Evolutionary conservation across 2,797 vertebrate genomes (phyloP).

Genomic region (Lacerta bilineata): DNA sequence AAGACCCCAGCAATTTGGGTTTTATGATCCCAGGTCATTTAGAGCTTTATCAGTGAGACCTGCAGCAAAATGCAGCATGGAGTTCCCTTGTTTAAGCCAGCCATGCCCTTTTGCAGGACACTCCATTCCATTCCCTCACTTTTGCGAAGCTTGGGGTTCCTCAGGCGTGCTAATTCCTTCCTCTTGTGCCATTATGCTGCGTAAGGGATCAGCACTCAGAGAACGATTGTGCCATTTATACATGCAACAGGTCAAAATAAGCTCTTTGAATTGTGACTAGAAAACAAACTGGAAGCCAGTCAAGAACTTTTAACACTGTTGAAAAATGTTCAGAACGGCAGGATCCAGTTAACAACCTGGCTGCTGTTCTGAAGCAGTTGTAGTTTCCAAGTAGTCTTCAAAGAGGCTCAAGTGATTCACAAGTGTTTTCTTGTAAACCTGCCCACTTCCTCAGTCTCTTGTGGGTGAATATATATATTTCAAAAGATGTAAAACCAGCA

Average conservation of each 20-base stretch:
- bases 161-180: too few relatives aligned
- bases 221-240: too few relatives aligned
- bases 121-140: too few relatives aligned
- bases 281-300: background rate
- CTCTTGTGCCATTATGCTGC: too few relatives aligned
- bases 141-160: too few relatives aligned
- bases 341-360: background rate
- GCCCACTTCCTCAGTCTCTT: background rate
- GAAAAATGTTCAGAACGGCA: background rate
- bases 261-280: background rate
- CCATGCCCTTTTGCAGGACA: too few relatives aligned
- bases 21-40: too few relatives aligned
- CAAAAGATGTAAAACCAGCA: background rate
- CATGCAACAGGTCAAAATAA: background rate
- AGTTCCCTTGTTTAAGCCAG: too few relatives aligned
- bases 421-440: background rate
- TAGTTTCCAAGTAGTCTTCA: background rate
- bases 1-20: too few relatives aligned
- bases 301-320: background rate
- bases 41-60: too few relatives aligned
- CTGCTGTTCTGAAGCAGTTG: background rate
- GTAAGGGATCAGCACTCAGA: too few relatives aligned
- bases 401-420: background rate
- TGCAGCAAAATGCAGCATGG: too few relatives aligned
- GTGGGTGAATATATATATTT: background rate